Conservation (phyloP, 2,888 invertebrate species). For the Eupithecia centaureata region DNA sequence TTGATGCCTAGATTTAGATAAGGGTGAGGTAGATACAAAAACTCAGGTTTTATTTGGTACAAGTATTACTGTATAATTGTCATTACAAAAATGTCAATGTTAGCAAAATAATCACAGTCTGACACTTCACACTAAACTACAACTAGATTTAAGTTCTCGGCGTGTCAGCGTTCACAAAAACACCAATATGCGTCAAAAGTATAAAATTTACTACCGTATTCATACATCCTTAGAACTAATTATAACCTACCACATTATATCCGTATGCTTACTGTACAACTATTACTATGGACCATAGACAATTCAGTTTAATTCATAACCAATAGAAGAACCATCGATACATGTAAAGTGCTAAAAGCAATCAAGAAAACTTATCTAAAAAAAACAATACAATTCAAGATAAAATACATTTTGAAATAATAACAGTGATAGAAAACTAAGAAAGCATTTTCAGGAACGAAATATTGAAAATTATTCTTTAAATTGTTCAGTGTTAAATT, state of each 20-base stretch:
- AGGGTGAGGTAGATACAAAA: slow-evolving; percentile 19
- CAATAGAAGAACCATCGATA: slow-evolving; percentile 1
- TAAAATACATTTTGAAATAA: background rate
- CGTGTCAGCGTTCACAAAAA: background rate
- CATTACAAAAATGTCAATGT: slow-evolving; percentile 84
- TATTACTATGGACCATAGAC: slow-evolving; percentile 51
- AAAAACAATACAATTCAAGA: background rate
- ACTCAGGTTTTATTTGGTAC: slow-evolving; percentile 68
- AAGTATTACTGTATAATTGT: slow-evolving; percentile 80
- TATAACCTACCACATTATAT: background rate
- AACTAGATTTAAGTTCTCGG: slow-evolving; percentile 32
- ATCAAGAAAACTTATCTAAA: too few relatives aligned
- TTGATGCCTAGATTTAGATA: too few relatives aligned
- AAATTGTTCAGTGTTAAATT: slow-evolving; percentile 19
- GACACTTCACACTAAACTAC: slow-evolving; percentile 65
- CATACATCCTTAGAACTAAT: slow-evolving; percentile 37
- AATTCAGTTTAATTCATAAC: slow-evolving; percentile 41
- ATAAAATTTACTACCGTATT: slow-evolving; percentile 11
- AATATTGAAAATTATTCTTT: background rate
- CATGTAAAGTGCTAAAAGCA: background rate
- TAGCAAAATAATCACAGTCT: slow-evolving; percentile 84
- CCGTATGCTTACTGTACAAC: slow-evolving; percentile 52
- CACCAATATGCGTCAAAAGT: slow-evolving; percentile 22
- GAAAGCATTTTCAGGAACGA: background rate
- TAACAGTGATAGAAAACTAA: background rate